Evolutionary conservation across 1,140 invertebrate genomes (phyloP).

Genomic region (Trichonephila clavipes): DNA sequence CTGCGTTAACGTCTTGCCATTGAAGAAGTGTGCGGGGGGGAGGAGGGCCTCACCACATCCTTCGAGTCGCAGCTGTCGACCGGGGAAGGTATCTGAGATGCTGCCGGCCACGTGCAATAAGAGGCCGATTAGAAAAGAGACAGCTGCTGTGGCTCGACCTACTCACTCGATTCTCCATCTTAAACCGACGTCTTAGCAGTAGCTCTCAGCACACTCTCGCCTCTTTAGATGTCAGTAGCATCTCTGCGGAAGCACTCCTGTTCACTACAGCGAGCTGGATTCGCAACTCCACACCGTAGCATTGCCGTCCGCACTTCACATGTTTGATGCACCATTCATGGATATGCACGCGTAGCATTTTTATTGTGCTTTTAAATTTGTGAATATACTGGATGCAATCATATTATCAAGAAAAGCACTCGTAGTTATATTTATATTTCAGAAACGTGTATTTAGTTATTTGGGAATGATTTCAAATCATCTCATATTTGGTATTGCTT

Average conservation of each 20-base stretch:
- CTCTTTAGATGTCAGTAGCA: constrained; percentile 53
- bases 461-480: neutral
- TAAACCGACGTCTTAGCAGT: constrained; percentile 24
- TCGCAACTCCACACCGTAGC: neutral
- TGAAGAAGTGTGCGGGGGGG: constrained; percentile 54
- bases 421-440: neutral
- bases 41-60: constrained; percentile 53
- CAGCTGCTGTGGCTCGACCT: constrained; percentile 65
- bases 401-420: neutral
- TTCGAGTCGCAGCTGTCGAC: constrained; percentile 66
- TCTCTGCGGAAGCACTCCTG: constrained; percentile 8
- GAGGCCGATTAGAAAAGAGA: constrained; percentile 71
- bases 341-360: neutral
- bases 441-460: neutral
- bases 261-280: neutral
- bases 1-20: constrained; percentile 62
- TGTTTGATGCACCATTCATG: neutral
- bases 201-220: constrained; percentile 16
- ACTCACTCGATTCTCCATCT: constrained; percentile 70
- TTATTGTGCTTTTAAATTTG: neutral
- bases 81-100: constrained; percentile 53
- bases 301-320: neutral
- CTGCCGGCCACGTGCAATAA: constrained; percentile 68
- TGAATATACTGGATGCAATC: neutral
- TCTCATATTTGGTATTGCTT: no score